phyloP scores from a whole-genome alignment of 2,797 vertebrate species.

The Lepus townsendii region DNA sequence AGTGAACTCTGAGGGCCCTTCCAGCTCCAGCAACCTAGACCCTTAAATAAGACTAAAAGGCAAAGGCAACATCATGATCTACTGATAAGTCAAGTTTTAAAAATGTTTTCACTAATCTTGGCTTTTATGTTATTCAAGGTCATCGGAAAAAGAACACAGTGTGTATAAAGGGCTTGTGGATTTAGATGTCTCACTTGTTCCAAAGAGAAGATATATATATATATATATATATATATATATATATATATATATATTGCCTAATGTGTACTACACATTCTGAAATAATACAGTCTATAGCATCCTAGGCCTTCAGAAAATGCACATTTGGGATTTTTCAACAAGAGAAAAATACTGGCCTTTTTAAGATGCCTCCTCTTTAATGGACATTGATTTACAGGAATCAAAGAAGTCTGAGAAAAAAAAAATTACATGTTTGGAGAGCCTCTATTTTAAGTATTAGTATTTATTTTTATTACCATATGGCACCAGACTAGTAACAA shows the following conservation, averaged over 20 bases:
- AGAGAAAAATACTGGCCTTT: neutral
- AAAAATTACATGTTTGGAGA: neutral
- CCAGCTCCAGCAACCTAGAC: slow-evolving; percentile 49
- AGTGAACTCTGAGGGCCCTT: slow-evolving; percentile 77
- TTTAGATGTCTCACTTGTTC: neutral
- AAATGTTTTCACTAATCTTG: slow-evolving; percentile 80
- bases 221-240: too few relatives aligned
- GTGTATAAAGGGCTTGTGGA: neutral
- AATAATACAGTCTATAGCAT: neutral
- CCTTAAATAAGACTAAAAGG: slow-evolving; percentile 80
- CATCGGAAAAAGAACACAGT: slow-evolving; percentile 67
- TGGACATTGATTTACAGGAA: neutral
- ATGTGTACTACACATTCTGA: neutral
- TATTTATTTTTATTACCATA: slow-evolving; percentile 17
- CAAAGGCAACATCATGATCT: slow-evolving; percentile 75
- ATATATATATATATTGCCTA: neutral
- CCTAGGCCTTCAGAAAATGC: neutral
- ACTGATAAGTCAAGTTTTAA: slow-evolving; percentile 79
- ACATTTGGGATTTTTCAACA: neutral
- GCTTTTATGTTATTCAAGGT: slow-evolving; percentile 80
- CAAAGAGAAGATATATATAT: neutral
- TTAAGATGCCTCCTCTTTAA: neutral
- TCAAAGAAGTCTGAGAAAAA: neutral
- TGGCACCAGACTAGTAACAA: slow-evolving; percentile 18
- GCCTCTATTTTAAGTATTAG: slow-evolving; percentile 28